These are phyloP conservation scores for Apostichopus parvimensis DNA, from an alignment of 35 echinoderm and acorn worm species.

Conservation along the genomic window DNA sequence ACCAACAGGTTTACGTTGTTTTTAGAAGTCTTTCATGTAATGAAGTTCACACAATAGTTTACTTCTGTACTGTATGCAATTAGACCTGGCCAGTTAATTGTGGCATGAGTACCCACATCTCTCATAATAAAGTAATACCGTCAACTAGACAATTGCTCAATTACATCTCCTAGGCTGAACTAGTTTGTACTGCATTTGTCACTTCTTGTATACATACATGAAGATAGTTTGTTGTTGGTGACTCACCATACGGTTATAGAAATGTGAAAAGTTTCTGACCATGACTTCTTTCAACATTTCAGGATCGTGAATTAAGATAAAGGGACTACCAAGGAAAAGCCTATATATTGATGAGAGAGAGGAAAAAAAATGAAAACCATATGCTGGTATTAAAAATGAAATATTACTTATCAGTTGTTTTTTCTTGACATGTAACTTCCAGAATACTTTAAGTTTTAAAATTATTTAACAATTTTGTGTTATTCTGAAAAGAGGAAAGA, in stretches of 20 bases:
- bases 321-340: neutral
- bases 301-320: neutral
- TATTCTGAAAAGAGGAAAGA: too few relatives aligned
- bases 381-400: neutral
- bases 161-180: neutral
- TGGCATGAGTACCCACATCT: neutral
- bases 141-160: neutral
- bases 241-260: slow-evolving; percentile 34
- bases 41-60: too few relatives aligned
- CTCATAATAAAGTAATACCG: neutral
- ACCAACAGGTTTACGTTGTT: too few relatives aligned
- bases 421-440: too few relatives aligned
- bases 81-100: too few relatives aligned
- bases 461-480: too few relatives aligned
- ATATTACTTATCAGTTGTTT: neutral
- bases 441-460: too few relatives aligned
- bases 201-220: too few relatives aligned
- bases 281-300: slow-evolving; percentile 29
- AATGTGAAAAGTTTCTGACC: slow-evolving; percentile 39
- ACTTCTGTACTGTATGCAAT: too few relatives aligned
- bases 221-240: neutral
- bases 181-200: too few relatives aligned
- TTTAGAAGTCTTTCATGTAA: too few relatives aligned
- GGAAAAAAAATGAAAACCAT: too few relatives aligned
- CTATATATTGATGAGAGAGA: neutral